A percentile compares a stretch with the other conserved stretches of the same genome.
Evolutionary conservation across 1,140 invertebrate species (phyloP).

Genomic region (Lucilia sericata): DNA sequence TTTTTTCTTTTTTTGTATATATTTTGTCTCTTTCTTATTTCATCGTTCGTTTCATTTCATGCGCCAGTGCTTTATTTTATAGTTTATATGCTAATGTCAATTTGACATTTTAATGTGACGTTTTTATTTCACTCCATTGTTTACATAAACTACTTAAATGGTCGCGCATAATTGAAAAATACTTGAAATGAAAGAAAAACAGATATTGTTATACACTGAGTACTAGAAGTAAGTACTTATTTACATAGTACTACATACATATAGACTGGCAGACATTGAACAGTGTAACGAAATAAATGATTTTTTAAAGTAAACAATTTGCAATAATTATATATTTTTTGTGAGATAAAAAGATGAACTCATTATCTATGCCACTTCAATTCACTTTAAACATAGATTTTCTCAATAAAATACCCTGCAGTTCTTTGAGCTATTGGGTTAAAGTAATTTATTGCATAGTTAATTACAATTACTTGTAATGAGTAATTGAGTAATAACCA

Average conservation of each 20-base stretch:
- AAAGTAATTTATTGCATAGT: too few relatives aligned
- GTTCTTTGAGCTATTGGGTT: too few relatives aligned
- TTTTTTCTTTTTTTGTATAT: background rate
- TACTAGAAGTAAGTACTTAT: background rate
- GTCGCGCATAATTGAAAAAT: conserved; percentile 30
- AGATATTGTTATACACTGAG: background rate
- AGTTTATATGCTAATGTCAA: conserved; percentile 46
- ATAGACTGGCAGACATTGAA: background rate
- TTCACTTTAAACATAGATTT: too few relatives aligned
- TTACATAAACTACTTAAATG: conserved; percentile 37
- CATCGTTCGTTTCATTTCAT: conserved; percentile 29
- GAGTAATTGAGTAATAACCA: too few relatives aligned
- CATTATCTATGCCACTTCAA: too few relatives aligned
- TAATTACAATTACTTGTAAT: too few relatives aligned
- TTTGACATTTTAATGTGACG: conserved; percentile 45
- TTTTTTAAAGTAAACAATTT: too few relatives aligned
- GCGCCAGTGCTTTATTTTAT: conserved; percentile 40
- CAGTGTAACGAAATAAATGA: background rate
- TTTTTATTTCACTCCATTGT: conserved; percentile 41
- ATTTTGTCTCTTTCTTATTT: background rate
- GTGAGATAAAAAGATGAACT: too few relatives aligned
- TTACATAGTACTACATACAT: background rate
- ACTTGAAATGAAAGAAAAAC: conserved; percentile 19
- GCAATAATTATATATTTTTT: too few relatives aligned
- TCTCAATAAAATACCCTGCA: too few relatives aligned